Conservation (phyloP, 2,113 vertebrate genomes). For the Brachionichthys hirsutus region DNA sequence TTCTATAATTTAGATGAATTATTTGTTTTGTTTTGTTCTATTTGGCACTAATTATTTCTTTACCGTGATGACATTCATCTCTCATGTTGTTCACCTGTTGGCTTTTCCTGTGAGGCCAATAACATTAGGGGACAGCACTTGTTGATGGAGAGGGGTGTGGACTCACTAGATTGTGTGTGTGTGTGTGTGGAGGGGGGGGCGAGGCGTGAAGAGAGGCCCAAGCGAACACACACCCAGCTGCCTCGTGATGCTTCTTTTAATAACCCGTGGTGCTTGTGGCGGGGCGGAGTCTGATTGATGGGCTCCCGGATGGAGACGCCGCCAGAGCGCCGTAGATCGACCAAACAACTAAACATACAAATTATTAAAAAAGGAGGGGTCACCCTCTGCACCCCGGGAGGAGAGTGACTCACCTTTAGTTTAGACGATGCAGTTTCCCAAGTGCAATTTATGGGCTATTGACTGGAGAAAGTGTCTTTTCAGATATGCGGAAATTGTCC, state of each 20-base stretch:
- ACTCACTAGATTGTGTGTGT: too few species aligned
- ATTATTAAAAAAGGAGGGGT: conserved; percentile 95
- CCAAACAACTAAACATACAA: conserved; percentile 95
- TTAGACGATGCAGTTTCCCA: conserved; percentile 87
- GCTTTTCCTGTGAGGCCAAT: too few species aligned
- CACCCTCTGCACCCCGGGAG: conserved; percentile 71
- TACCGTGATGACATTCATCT: too few species aligned
- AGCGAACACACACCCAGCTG: conserved; percentile 45
- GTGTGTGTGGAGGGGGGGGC: too few species aligned
- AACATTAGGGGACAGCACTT: too few species aligned
- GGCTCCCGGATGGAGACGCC: conserved; percentile 81
- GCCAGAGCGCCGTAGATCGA: conserved; percentile 85
- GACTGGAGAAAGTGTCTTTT: conserved; percentile 91
- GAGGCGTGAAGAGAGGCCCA: too few species aligned
- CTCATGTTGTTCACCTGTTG: too few species aligned
- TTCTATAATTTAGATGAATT: too few species aligned
- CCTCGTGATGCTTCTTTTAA: conserved; percentile 85
- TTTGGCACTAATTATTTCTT: too few species aligned
- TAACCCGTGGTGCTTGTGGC: conserved; percentile 88
- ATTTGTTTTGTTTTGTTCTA: too few species aligned
- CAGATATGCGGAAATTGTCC: conserved; percentile 95
- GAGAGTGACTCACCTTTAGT: conserved; percentile 86
- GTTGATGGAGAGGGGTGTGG: too few species aligned
- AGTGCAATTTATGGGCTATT: conserved; percentile 97
- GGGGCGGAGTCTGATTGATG: conserved; percentile 88